Conservation (phyloP, 2,888 invertebrate genomes). For the Brassicogethes aeneus region DNA sequence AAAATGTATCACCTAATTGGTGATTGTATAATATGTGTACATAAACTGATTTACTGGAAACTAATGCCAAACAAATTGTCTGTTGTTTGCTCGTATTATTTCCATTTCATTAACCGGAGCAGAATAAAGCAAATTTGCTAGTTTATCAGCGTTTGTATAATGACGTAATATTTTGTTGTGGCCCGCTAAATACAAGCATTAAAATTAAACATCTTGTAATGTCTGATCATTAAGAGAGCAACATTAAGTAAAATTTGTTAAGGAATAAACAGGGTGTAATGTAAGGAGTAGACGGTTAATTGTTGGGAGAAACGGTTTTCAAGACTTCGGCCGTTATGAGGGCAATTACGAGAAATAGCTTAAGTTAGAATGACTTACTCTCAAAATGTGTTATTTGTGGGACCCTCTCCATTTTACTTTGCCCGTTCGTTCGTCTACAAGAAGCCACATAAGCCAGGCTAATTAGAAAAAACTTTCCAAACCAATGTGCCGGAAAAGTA, state of each 20-base stretch:
- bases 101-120: neutral
- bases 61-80: no score
- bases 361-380: constrained; percentile 10
- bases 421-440: neutral
- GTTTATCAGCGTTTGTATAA: constrained; percentile 1
- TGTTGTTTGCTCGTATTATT: neutral
- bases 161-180: constrained; percentile 1
- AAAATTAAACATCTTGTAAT: constrained; percentile 22
- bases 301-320: constrained; percentile 13
- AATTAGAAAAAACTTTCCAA: neutral
- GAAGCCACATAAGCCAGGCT: neutral
- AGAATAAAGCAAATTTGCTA: neutral
- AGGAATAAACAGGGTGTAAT: constrained; percentile 20
- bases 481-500: neutral
- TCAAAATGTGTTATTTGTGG: constrained; percentile 5
- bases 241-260: constrained; percentile 20
- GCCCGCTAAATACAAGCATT: constrained; percentile 8
- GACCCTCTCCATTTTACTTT: neutral
- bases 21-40: no score
- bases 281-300: constrained; percentile 18
- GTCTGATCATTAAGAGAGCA: constrained; percentile 19
- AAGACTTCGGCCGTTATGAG: constrained; percentile 8
- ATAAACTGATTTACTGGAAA: no score
- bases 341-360: constrained; percentile 9
- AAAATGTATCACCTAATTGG: no score